phyloP scores from a whole-genome alignment of 2,113 vertebrate genomes.

The Sardina pilchardus region DNA sequence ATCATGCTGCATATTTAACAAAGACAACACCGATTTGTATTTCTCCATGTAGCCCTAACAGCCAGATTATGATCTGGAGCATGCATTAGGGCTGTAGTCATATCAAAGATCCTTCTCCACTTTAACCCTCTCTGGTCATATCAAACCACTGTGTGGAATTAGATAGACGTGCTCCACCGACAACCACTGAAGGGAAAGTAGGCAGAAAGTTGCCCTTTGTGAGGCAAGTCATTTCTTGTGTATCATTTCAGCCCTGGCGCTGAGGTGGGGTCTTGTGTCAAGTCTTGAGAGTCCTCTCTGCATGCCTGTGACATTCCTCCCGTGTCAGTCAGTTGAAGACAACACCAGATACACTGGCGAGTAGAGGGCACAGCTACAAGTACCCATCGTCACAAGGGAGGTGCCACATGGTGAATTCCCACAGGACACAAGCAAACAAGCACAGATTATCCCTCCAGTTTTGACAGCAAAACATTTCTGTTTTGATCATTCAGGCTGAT shows the following conservation, averaged over 20 bases:
- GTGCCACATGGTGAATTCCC: background rate
- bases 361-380: background rate
- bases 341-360: background rate
- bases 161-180: background rate
- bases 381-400: background rate
- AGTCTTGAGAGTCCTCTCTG: background rate
- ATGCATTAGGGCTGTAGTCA: too few relatives aligned
- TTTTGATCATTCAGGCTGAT: background rate
- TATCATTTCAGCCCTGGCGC: background rate
- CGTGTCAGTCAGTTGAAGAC: constrained; percentile 31
- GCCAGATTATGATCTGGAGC: background rate
- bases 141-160: background rate
- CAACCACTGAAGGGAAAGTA: background rate
- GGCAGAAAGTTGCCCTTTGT: background rate
- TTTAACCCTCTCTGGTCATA: too few relatives aligned
- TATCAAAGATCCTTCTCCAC: too few relatives aligned
- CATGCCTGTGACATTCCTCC: constrained; percentile 41
- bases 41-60: background rate
- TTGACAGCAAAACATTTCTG: background rate
- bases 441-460: background rate
- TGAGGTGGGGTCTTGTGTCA: background rate
- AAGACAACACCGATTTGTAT: background rate
- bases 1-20: background rate
- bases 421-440: background rate
- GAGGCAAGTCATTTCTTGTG: background rate